Percentiles rank a stretch among this genome's conserved stretches.
Conservation (phyloP, 2,888 invertebrate genomes). For the Melangyna quadrimaculata region DNA sequence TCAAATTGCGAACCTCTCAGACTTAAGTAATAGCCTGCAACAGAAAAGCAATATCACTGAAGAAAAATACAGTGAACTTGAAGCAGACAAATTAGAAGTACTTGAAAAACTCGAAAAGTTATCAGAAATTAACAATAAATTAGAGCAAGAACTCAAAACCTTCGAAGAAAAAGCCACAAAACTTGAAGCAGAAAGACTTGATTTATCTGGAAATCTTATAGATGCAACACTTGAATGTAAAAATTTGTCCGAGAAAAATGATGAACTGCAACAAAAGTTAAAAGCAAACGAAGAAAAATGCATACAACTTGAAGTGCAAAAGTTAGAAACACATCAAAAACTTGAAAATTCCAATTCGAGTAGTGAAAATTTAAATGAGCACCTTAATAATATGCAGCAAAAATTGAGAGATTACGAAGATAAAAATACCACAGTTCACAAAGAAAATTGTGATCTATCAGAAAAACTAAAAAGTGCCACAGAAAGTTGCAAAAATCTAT, state of each 20-base stretch:
- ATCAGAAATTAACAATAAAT: background rate
- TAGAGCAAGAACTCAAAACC: background rate
- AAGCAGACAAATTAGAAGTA: background rate
- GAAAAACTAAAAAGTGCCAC: constrained; percentile 74
- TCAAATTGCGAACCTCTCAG: background rate
- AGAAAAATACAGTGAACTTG: background rate
- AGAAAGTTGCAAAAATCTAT: constrained; percentile 49
- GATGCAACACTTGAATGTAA: constrained; percentile 67
- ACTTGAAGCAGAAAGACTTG: constrained; percentile 41
- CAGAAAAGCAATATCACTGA: background rate
- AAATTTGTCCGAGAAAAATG: constrained; percentile 73
- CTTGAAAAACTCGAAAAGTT: background rate
- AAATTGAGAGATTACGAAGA: background rate
- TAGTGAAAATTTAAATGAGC: background rate
- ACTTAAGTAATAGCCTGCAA: background rate
- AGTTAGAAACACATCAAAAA: background rate
- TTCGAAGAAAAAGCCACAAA: background rate
- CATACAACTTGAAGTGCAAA: background rate
- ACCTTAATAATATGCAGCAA: background rate
- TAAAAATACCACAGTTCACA: background rate
- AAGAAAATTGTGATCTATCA: constrained; percentile 61
- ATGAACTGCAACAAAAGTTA: constrained; percentile 23
- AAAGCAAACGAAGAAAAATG: background rate
- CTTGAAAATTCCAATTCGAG: background rate
- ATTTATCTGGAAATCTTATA: constrained; percentile 74